Base-by-base conservation (phyloP, 1,140 invertebrate species). In the Homarus americanus region DNA sequence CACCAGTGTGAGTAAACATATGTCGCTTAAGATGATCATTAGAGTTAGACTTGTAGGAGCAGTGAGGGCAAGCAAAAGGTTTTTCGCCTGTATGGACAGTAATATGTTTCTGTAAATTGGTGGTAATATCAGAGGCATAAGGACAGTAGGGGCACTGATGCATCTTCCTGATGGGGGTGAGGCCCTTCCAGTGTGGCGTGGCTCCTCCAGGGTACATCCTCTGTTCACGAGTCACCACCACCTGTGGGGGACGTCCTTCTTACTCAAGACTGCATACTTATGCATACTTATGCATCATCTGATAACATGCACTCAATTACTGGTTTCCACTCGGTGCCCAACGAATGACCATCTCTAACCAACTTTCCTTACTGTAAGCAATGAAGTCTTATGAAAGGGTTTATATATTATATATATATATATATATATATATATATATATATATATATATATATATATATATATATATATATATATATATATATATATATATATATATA, bases 101-200 rank as follows among this genome's bases (percentile, higher is more conserved):
- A 41, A 88, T 78, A 80, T 88, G 86, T 80, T 36, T 88, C 36
- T 79, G 78, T 28, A 41, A 72, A 73, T 88, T 79, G 20, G 53
- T 87, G 75, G 28, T 80, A n/a, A 49, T 63, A 49, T 90, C 78
- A 32, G 87, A 82, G 58, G 79, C 44, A 76, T 88, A 88, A 2
- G 86, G 40, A 44, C 86, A 88, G 86, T 80, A 88, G 38, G 86
- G 76, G 17, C 86, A 88, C 76, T 80, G 76, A 40, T 88, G 73
- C 36, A 40, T 20, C 86, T 80, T 88, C 86, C 72, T 88, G 41
- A 78, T 82, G 76, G 32, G 41, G 58, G 49, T 34, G 24, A 53
- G 41, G 40, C 58, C 53, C 75, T 69, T 72, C 38, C 24, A 41
- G 20, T 28, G 58, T 80, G 73, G 32, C 36, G 38, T 28, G 28